A percentile compares a stretch with the other conserved stretches of the same genome.
Evolutionary conservation across 2,797 vertebrate species (phyloP).

Genomic region (Gallinago nigripennis): DNA sequence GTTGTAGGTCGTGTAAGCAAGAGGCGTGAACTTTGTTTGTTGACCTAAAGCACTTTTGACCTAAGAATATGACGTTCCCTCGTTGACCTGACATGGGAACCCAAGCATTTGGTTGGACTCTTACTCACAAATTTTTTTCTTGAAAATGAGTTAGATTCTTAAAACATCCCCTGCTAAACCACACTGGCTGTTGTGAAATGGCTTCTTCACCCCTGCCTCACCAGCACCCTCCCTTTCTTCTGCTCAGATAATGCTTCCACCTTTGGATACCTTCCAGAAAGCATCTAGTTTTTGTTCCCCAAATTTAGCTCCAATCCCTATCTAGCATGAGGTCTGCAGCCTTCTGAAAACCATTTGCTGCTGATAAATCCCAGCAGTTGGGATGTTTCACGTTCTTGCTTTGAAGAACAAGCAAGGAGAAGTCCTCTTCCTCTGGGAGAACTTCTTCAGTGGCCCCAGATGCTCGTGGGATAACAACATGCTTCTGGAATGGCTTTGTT

Average conservation of each 20-base stretch:
- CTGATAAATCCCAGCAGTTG: not conserved
- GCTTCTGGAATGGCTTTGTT: not conserved
- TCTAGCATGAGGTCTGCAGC: not conserved
- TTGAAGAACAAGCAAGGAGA: not conserved
- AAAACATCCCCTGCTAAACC: not conserved
- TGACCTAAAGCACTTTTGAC: not conserved
- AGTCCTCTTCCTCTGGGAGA: not conserved
- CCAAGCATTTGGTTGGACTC: not conserved
- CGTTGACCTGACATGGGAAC: not conserved
- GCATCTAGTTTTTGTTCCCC: not conserved
- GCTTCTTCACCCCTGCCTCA: accelerated
- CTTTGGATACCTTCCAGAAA: not conserved
- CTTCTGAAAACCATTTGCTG: not conserved
- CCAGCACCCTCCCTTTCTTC: not conserved
- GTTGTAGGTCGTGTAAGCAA: not conserved
- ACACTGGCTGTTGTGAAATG: not conserved
- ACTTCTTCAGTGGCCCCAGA: not conserved
- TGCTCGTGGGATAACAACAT: accelerated
- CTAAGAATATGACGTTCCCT: not conserved
- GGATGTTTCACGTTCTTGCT: not conserved
- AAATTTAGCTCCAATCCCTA: not conserved
- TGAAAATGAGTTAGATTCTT: not conserved
- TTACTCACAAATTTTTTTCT: not conserved
- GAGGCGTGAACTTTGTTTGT: not conserved
- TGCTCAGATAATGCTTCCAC: not conserved